Conservation (phyloP, 2,797 vertebrate species). For the Phoebastria nigripes region DNA sequence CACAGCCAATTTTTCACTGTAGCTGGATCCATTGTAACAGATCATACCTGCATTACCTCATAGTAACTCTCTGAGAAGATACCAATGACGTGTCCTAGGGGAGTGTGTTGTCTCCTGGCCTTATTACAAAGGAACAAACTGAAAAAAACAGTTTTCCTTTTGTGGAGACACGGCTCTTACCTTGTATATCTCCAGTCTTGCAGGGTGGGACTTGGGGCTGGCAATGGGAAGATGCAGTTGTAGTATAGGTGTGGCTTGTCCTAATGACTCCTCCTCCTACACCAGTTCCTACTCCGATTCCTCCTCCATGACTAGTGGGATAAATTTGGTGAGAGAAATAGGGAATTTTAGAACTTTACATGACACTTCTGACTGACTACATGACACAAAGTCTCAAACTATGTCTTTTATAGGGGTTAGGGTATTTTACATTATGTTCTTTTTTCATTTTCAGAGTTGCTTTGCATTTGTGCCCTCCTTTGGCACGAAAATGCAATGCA, state of each 20-base stretch:
- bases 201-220: conserved; percentile 50
- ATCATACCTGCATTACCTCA: neutral
- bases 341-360: neutral
- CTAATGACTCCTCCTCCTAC: conserved; percentile 35
- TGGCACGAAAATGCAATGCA: neutral
- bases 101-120: neutral
- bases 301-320: conserved; percentile 26
- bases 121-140: neutral
- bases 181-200: conserved; percentile 51
- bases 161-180: neutral
- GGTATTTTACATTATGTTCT: neutral
- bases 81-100: neutral
- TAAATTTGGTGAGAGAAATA: neutral
- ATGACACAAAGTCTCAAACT: neutral
- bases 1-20: neutral
- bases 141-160: neutral
- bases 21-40: neutral
- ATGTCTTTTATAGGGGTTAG: fast-evolving
- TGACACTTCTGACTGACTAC: neutral
- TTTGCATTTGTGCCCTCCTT: neutral
- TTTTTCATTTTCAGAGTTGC: neutral
- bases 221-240: conserved; percentile 37
- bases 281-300: conserved; percentile 30
- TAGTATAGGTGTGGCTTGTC: conserved; percentile 43
- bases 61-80: neutral